Conservation (phyloP, 2,888 invertebrate genomes). For the Polylopha cassiicola region DNA sequence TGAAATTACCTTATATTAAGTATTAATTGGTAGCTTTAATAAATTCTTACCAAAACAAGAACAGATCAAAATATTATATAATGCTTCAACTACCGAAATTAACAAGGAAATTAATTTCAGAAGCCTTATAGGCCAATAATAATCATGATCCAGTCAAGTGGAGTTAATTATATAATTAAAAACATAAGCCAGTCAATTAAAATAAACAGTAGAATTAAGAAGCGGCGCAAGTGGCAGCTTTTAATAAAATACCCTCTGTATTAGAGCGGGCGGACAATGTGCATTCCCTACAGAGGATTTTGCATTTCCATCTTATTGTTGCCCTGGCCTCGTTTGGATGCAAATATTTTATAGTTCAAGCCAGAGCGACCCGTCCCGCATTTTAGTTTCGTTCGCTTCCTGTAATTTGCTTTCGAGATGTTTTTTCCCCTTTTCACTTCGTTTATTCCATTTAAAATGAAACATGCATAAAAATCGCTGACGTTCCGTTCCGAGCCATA, state of each 20-base stretch:
- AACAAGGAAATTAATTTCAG: no score
- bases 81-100: no score
- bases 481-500: slow-evolving; percentile 9
- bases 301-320: slow-evolving; percentile 69
- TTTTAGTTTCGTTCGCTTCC: slow-evolving; percentile 62
- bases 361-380: slow-evolving; percentile 48
- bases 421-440: slow-evolving; percentile 49
- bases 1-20: no score
- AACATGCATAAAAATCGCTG: slow-evolving; percentile 42
- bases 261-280: slow-evolving; percentile 45
- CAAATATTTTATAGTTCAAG: slow-evolving; percentile 69
- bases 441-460: slow-evolving; percentile 58
- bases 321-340: slow-evolving; percentile 62
- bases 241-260: slow-evolving; percentile 37
- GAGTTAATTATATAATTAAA: no score
- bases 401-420: slow-evolving; percentile 57
- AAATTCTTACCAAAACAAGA: no score
- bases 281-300: slow-evolving; percentile 49
- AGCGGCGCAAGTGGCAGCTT: slow-evolving; percentile 1
- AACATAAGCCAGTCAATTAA: no score
- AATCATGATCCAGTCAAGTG: no score
- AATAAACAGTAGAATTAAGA: no score
- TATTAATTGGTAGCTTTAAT: no score
- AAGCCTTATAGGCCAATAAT: no score
- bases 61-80: no score